Conservation (phyloP, 2,797 vertebrate species). For the Manis crassicaudata region DNA sequence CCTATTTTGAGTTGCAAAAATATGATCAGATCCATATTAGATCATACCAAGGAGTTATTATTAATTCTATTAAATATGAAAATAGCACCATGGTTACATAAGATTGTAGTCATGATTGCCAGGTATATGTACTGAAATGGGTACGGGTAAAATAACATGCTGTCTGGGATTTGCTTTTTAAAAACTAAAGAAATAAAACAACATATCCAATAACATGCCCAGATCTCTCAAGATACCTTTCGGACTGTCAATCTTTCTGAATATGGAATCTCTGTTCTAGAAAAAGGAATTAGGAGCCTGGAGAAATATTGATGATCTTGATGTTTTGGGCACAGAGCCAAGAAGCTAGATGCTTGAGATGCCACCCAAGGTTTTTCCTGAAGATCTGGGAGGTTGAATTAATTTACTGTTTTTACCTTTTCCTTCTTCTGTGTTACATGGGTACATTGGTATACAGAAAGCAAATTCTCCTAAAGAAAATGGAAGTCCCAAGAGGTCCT, state of each 20-base stretch:
- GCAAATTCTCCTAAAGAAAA: not conserved
- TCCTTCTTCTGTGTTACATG: not conserved
- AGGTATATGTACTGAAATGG: not conserved
- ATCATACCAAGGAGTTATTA: not conserved
- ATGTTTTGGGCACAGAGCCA: not conserved
- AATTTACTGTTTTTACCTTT: slow-evolving; percentile 12
- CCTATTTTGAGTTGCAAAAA: slow-evolving; percentile 43
- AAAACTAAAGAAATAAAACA: not conserved
- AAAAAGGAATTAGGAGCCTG: not conserved
- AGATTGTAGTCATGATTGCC: not conserved
- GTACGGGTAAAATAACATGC: not conserved
- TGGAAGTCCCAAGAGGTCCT: not conserved
- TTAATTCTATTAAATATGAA: not conserved
- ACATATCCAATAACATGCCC: not conserved
- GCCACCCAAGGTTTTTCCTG: not conserved
- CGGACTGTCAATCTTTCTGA: not conserved
- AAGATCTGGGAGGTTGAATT: not conserved
- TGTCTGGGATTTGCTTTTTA: not conserved
- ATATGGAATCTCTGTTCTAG: not conserved
- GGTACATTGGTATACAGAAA: not conserved
- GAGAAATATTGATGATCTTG: not conserved
- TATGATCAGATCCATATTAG: not conserved
- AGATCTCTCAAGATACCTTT: not conserved
- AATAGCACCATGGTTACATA: not conserved
- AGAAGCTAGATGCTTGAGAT: not conserved